Evolutionary conservation across 2,113 vertebrate genomes (phyloP).

Genomic region (Motacilla tschutschensis): DNA sequence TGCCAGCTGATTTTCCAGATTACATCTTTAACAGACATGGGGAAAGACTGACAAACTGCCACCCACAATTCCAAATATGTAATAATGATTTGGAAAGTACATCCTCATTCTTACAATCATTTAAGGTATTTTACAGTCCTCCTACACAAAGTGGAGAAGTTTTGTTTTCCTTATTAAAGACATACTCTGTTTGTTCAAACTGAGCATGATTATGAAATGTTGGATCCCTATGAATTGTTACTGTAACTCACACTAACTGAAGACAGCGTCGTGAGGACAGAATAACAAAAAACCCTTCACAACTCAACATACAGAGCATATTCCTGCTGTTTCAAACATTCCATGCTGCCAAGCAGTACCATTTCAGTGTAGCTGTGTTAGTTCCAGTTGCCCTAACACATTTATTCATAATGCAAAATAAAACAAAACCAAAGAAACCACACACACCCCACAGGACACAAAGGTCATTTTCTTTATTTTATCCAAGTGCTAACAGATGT

Average conservation of each 20-base stretch:
- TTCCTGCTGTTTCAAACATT: not conserved
- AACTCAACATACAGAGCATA: not conserved
- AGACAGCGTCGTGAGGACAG: not conserved
- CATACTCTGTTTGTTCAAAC: not conserved
- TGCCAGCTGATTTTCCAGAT: not conserved
- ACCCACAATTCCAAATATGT: not conserved
- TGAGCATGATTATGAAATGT: not conserved
- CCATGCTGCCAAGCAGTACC: not conserved
- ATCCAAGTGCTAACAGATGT: conserved; percentile 26
- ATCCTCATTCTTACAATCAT: not conserved
- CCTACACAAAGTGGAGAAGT: not conserved
- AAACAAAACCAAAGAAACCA: not conserved
- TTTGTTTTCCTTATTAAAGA: not conserved
- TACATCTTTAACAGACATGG: not conserved
- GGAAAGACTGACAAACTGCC: not conserved
- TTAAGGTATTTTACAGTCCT: not conserved
- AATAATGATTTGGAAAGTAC: not conserved
- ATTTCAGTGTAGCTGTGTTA: not conserved
- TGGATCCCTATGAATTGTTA: not conserved
- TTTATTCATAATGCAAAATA: not conserved
- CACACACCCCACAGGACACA: not conserved
- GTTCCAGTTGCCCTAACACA: not conserved
- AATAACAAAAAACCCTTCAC: not conserved
- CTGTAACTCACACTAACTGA: not conserved
- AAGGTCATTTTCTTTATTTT: conserved; percentile 10